These are phyloP conservation scores for Glareola pratincola DNA, from an alignment of 2,113 vertebrate species.

Conservation along the genomic window DNA sequence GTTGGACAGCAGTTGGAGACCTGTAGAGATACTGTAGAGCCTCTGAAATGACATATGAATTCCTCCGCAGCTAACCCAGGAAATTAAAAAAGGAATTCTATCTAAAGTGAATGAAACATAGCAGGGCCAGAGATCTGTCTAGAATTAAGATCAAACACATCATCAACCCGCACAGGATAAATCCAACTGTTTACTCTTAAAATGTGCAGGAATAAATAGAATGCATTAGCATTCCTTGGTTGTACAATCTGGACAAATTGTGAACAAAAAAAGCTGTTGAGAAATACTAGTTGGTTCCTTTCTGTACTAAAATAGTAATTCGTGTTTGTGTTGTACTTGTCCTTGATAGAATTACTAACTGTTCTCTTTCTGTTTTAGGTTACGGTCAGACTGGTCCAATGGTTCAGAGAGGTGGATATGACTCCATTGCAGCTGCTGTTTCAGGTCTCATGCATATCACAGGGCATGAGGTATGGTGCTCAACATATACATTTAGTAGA, in stretches of 20 bases:
- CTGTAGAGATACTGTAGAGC: not conserved
- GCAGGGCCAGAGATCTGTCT: not conserved
- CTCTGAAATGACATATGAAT: not conserved
- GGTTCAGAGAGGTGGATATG: constrained; percentile 86
- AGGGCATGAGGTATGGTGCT: constrained; percentile 84
- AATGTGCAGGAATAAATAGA: not conserved
- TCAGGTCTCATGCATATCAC: constrained; percentile 96
- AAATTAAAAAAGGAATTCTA: not conserved
- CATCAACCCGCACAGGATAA: not conserved
- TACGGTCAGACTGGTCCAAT: constrained; percentile 92
- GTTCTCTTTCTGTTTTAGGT: constrained; percentile 72
- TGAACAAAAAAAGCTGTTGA: not conserved
- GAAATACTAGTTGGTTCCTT: not conserved
- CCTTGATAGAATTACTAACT: not conserved
- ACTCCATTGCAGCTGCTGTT: constrained; percentile 88
- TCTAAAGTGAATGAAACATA: not conserved
- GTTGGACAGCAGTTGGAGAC: not conserved
- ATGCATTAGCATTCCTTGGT: not conserved
- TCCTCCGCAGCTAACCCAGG: not conserved
- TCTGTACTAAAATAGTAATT: not conserved
- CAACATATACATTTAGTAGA: not conserved
- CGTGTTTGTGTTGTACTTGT: not conserved
- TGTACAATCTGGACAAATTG: not conserved
- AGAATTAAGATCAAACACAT: not conserved
- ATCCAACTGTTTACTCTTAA: not conserved